A percentile compares a stretch with the other conserved stretches of the same genome.
phyloP scores from a whole-genome alignment of 2,888 invertebrate genomes.

The Andrena chrysosceles region DNA sequence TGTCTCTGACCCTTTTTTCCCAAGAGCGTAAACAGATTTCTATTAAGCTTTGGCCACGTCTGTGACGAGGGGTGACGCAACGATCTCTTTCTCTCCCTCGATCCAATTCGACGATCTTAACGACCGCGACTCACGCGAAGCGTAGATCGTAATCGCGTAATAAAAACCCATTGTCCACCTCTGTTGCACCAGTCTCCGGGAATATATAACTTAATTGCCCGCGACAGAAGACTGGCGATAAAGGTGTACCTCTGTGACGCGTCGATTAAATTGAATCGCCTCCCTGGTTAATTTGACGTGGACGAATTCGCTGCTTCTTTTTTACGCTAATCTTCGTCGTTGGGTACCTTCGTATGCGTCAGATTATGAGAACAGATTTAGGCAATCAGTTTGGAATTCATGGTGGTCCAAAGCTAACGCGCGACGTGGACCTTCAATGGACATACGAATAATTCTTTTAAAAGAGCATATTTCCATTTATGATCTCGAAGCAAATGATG shows the following conservation, averaged over 20 bases:
- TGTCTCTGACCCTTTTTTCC: not conserved
- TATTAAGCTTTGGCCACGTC: not conserved
- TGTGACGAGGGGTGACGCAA: not conserved
- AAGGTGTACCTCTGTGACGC: conserved; percentile 7
- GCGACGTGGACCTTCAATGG: no score
- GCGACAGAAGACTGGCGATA: conserved; percentile 42
- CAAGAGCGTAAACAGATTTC: not conserved
- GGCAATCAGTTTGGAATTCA: no score
- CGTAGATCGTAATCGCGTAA: conserved; percentile 41
- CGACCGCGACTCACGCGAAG: conserved; percentile 32
- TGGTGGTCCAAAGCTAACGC: no score
- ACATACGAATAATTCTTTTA: no score
- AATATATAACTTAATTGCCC: conserved; percentile 49
- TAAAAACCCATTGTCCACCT: conserved; percentile 33
- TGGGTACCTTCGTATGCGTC: no score
- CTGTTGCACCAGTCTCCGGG: no score
- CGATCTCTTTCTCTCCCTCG: not conserved
- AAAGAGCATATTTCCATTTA: no score
- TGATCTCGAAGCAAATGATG: no score
- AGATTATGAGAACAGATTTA: no score
- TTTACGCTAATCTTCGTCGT: conserved; percentile 40
- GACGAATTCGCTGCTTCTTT: conserved; percentile 27
- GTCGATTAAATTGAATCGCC: conserved; percentile 53
- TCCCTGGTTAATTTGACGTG: conserved; percentile 28
- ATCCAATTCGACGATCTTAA: conserved; percentile 41